phyloP scores from a whole-genome alignment of 1,140 invertebrate species.

The Bombus terrestris region DNA sequence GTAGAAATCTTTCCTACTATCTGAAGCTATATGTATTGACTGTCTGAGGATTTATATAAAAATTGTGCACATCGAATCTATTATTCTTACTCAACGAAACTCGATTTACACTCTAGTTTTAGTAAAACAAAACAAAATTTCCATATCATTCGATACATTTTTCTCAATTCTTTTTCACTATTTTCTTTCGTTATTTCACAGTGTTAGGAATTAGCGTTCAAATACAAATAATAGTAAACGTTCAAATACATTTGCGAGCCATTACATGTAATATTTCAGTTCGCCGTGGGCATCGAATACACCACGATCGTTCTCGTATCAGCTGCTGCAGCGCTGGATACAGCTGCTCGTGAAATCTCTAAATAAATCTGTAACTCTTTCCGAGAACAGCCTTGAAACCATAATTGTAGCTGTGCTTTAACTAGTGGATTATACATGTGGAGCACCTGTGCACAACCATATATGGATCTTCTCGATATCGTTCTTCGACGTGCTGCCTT shows the following conservation, averaged over 20 bases:
- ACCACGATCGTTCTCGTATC: background rate
- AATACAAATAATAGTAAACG: background rate
- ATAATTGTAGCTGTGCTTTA: conserved; percentile 15
- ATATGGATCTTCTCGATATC: background rate
- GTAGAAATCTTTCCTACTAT: no score
- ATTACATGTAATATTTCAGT: background rate
- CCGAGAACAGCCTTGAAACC: conserved; percentile 17
- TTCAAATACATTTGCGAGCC: background rate
- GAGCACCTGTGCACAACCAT: conserved; percentile 24
- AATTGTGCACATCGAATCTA: no score
- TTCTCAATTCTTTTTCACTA: no score
- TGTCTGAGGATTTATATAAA: no score
- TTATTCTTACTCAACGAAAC: no score
- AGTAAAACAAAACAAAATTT: no score
- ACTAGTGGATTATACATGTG: conserved; percentile 21
- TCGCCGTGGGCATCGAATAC: background rate
- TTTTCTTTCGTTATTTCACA: no score
- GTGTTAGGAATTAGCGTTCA: no score
- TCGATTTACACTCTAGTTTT: no score
- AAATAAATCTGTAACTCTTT: conserved; percentile 47
- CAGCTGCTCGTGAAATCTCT: conserved; percentile 43
- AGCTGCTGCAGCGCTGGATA: conserved; percentile 2
- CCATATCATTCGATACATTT: no score
- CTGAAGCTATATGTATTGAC: no score
- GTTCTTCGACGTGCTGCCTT: background rate